A percentile compares a stretch with the other conserved stretches of the same genome.
These are phyloP conservation scores for Argopecten irradians DNA, from an alignment of 1,140 invertebrate species.

Conservation along the genomic window DNA sequence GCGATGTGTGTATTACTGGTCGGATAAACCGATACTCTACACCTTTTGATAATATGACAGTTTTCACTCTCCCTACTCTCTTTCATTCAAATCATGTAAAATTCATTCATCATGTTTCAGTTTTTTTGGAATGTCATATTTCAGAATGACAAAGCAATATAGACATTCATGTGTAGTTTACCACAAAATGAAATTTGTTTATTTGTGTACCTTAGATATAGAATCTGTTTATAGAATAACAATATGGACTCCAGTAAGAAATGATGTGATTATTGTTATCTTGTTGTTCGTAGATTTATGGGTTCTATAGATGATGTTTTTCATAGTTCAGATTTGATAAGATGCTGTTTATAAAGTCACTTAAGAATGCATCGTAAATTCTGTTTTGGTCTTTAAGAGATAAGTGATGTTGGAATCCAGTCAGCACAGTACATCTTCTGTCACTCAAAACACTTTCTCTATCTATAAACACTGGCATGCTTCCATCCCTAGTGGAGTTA, in stretches of 20 bases:
- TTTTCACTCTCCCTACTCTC: neutral
- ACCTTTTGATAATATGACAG: neutral
- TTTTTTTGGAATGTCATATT: neutral
- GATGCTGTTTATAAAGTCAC: neutral
- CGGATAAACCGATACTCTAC: neutral
- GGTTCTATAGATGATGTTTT: neutral
- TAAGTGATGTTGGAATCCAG: neutral
- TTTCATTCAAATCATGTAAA: neutral
- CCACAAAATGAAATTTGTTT: neutral
- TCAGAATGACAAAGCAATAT: neutral
- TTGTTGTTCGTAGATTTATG: conserved; percentile 1
- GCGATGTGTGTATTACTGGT: neutral
- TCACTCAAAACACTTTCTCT: neutral
- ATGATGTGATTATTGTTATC: neutral
- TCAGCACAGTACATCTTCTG: neutral
- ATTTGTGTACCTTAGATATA: neutral
- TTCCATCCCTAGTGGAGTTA: neutral
- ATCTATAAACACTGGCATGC: neutral
- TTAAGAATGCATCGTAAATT: neutral
- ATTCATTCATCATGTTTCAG: neutral
- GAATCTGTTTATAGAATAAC: neutral
- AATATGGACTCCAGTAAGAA: neutral
- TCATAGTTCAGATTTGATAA: neutral
- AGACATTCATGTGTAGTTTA: neutral
- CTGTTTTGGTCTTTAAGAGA: neutral